phyloP scores from a whole-genome alignment of 2,888 invertebrate genomes.

The Hyppa rectilinea region DNA sequence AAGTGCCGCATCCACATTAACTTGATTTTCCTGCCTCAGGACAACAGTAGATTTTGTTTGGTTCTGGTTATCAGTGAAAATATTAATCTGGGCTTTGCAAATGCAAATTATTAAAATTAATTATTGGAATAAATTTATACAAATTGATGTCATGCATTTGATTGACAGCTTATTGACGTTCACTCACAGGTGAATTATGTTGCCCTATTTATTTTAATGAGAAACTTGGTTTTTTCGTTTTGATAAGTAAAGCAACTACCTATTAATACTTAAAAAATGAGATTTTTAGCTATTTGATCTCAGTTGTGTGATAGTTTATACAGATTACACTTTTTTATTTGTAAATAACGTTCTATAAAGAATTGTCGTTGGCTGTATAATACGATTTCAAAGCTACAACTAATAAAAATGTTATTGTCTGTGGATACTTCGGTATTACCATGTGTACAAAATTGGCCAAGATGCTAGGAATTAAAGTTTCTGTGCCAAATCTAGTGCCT shows the following conservation, averaged over 20 bases:
- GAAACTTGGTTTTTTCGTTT: neutral
- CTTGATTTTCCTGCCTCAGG: neutral
- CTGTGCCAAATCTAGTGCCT: neutral
- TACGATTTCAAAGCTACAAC: constrained; percentile 37
- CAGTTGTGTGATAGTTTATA: fast-evolving
- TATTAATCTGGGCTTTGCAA: neutral
- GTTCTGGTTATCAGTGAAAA: neutral
- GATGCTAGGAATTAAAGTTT: constrained; percentile 9
- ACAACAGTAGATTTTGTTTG: neutral
- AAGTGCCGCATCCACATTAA: neutral
- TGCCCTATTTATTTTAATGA: neutral
- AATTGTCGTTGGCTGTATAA: constrained; percentile 54
- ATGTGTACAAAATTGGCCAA: constrained; percentile 1
- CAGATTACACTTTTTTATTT: neutral
- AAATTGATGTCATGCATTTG: neutral
- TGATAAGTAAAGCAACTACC: neutral
- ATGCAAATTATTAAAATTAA: neutral
- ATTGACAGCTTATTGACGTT: neutral
- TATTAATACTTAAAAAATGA: neutral
- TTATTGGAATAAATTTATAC: neutral
- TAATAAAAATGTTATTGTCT: constrained; percentile 18
- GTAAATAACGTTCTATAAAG: neutral
- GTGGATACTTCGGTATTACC: constrained; percentile 41
- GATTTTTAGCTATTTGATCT: neutral
- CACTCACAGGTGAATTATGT: neutral